These are phyloP conservation scores for Teleogryllus oceanicus DNA, from an alignment of 2,888 invertebrate genomes.

Conservation along the genomic window DNA sequence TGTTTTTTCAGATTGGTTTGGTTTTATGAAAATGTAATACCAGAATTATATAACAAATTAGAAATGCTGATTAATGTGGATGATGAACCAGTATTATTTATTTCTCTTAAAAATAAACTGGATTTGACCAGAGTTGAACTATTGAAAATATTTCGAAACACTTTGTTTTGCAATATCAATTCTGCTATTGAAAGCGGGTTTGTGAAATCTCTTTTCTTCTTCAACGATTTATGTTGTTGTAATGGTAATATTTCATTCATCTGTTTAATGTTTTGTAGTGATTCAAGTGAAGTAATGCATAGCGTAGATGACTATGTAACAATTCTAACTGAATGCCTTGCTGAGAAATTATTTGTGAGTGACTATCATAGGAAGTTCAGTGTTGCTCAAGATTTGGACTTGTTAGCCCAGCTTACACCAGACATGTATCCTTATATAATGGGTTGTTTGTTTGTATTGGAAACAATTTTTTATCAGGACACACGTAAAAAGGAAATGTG, in stretches of 20 bases:
- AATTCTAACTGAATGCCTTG: constrained; percentile 4
- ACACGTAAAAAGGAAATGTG: no score
- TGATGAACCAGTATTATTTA: constrained; percentile 27
- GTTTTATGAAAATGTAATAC: constrained; percentile 72
- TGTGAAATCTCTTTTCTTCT: constrained; percentile 35
- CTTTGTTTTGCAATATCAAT: constrained; percentile 47
- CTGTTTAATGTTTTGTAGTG: neutral
- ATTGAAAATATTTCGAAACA: constrained; percentile 48
- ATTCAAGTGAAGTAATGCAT: neutral
- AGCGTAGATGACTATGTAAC: neutral
- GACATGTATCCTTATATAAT: constrained; percentile 62
- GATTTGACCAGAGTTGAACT: constrained; percentile 53
- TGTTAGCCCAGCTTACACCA: constrained; percentile 59
- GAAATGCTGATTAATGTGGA: constrained; percentile 41
- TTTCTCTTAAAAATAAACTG: constrained; percentile 41
- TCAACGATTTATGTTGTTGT: neutral
- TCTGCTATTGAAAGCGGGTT: constrained; percentile 46
- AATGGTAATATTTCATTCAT: neutral
- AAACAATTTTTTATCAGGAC: no score
- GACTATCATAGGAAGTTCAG: constrained; percentile 69
- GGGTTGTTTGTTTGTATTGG: no score
- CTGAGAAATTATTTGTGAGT: constrained; percentile 58
- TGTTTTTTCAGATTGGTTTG: constrained; percentile 62
- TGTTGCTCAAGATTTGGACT: constrained; percentile 63
- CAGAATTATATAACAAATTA: constrained; percentile 64